A percentile compares a stretch with the other conserved stretches of the same genome.
These are phyloP conservation scores for Encarsia formosa DNA, from an alignment of 2,888 invertebrate species.

Conservation along the genomic window DNA sequence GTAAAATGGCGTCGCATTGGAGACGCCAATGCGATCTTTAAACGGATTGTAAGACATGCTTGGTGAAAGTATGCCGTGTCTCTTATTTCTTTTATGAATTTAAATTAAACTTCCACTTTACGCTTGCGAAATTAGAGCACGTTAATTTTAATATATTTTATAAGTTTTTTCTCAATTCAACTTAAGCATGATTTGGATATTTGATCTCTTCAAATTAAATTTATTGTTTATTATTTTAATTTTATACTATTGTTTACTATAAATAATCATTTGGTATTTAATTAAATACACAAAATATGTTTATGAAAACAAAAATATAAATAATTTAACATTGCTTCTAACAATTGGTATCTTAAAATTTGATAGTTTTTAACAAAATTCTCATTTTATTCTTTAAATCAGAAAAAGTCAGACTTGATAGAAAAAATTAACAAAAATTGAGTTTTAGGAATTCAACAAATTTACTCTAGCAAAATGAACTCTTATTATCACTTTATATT, in stretches of 20 bases:
- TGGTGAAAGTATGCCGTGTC: too few species aligned
- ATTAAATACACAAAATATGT: too few species aligned
- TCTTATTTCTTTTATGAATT: not conserved
- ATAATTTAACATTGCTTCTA: too few species aligned
- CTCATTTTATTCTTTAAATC: not conserved
- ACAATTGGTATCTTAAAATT: not conserved
- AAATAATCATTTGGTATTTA: too few species aligned
- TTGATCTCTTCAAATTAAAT: too few species aligned
- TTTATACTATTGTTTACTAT: too few species aligned
- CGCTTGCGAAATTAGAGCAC: not conserved
- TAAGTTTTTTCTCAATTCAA: not conserved
- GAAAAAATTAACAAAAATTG: not conserved
- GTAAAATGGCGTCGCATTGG: conserved; percentile 18
- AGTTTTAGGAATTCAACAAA: not conserved
- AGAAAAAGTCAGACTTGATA: not conserved
- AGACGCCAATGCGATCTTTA: too few species aligned
- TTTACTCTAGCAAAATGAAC: not conserved
- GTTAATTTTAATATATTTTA: not conserved
- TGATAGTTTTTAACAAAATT: not conserved
- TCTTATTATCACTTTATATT: not conserved
- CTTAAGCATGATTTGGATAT: not conserved
- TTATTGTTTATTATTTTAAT: too few species aligned
- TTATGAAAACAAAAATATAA: too few species aligned
- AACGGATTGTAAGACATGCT: too few species aligned
- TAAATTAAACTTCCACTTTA: not conserved